A percentile compares a stretch with the other conserved stretches of the same genome.
Evolutionary conservation across 2,797 vertebrate species (phyloP).

Genomic region (Eulemur rubriventer): DNA sequence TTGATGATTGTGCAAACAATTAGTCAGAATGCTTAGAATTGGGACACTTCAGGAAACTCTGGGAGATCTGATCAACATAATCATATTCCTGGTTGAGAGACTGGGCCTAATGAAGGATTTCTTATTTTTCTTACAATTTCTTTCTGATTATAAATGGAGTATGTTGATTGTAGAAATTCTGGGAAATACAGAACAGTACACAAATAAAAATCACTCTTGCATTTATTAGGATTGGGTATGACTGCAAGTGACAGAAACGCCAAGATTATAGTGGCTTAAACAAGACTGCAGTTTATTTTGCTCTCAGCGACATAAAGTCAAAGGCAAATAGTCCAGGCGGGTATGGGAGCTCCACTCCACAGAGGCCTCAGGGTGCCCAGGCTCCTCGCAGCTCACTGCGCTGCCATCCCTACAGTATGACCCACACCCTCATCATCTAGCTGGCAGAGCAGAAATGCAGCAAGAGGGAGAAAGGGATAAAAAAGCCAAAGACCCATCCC

Average conservation of each 20-base stretch:
- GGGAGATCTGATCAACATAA: not conserved
- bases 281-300: not conserved
- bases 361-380: not conserved
- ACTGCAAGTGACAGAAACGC: not conserved
- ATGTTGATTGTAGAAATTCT: not conserved
- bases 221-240: not conserved
- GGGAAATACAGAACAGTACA: slow-evolving; percentile 5
- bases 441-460: not conserved
- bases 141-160: slow-evolving; percentile 30
- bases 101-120: not conserved
- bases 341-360: not conserved
- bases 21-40: not conserved
- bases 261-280: not conserved
- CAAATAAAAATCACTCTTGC: not conserved
- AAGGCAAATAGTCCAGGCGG: not conserved
- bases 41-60: not conserved
- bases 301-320: not conserved
- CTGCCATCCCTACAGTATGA: not conserved
- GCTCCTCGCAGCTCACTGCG: not conserved
- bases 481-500: not conserved
- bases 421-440: not conserved
- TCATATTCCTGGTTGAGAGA: not conserved
- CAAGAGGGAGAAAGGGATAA: not conserved
- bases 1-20: not conserved
- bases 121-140: slow-evolving; percentile 36